Evolutionary conservation across 2,888 invertebrate species (phyloP).

Genomic region (Eristalinus sepulchralis): DNA sequence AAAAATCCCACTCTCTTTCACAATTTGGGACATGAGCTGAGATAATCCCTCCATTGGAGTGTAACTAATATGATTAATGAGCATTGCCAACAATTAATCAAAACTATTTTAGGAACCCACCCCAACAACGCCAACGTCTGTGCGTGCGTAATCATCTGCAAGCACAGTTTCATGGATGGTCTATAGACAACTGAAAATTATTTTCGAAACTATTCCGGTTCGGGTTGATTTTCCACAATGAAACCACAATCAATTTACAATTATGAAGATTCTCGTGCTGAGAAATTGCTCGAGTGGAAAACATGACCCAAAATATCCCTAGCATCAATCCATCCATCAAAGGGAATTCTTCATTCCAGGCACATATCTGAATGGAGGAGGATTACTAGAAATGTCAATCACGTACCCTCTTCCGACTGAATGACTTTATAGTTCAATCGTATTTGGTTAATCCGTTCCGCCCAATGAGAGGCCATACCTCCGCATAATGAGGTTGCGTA

Average conservation of each 20-base stretch:
- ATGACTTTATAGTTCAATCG: constrained; percentile 31
- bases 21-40: neutral
- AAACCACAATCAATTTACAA: constrained; percentile 23
- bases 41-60: neutral
- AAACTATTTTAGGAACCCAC: neutral
- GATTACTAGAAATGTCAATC: constrained; percentile 45
- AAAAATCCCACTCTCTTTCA: neutral
- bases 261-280: neutral
- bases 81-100: neutral
- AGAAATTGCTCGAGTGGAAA: constrained; percentile 21
- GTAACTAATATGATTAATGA: neutral
- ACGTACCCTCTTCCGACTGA: constrained; percentile 36
- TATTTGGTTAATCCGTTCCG: constrained; percentile 6
- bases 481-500: neutral
- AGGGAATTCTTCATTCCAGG: neutral
- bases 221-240: neutral
- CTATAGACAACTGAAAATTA: neutral
- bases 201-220: constrained; percentile 26
- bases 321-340: constrained; percentile 26
- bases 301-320: constrained; percentile 24
- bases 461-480: neutral
- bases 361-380: neutral
- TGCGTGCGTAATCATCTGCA: neutral
- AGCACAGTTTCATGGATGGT: neutral
- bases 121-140: neutral